Evolutionary conservation across 2,113 vertebrate genomes (phyloP).

Genomic region (Climacteris rufus): DNA sequence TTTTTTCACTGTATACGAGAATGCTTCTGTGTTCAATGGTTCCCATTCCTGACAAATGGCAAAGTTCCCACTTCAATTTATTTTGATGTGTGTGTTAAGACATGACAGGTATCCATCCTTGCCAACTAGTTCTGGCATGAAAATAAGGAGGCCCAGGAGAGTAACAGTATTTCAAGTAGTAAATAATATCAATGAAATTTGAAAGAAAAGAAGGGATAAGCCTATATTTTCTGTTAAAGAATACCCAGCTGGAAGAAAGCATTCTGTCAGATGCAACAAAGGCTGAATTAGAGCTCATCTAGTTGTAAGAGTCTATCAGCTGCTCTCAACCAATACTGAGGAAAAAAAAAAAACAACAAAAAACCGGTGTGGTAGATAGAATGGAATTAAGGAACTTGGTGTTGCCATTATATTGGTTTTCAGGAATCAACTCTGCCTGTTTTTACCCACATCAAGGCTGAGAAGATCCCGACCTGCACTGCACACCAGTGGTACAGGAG

Average conservation of each 20-base stretch:
- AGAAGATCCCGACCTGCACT: background rate
- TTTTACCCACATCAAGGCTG: background rate
- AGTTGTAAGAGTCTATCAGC: background rate
- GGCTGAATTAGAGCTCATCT: background rate
- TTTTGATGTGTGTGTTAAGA: conserved; percentile 36
- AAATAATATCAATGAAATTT: conserved; percentile 22
- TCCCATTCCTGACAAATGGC: background rate
- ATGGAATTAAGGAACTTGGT: background rate
- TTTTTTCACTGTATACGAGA: background rate
- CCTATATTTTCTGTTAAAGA: background rate
- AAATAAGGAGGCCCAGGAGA: conserved; percentile 44
- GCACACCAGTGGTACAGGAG: background rate
- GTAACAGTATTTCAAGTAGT: background rate
- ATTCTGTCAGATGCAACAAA: background rate
- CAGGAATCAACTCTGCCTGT: background rate
- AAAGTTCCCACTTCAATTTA: conserved; percentile 2
- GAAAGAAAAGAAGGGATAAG: background rate
- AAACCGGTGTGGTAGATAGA: background rate
- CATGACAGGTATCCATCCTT: conserved; percentile 49
- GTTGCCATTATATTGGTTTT: background rate
- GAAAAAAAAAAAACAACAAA: too few relatives aligned
- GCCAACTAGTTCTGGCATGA: background rate
- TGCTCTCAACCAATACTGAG: background rate
- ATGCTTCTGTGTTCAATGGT: background rate
- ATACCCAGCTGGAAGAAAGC: background rate